A percentile compares a stretch with the other conserved stretches of the same genome.
phyloP scores from a whole-genome alignment of 2,113 vertebrate genomes.

The Recurvirostra avosetta region DNA sequence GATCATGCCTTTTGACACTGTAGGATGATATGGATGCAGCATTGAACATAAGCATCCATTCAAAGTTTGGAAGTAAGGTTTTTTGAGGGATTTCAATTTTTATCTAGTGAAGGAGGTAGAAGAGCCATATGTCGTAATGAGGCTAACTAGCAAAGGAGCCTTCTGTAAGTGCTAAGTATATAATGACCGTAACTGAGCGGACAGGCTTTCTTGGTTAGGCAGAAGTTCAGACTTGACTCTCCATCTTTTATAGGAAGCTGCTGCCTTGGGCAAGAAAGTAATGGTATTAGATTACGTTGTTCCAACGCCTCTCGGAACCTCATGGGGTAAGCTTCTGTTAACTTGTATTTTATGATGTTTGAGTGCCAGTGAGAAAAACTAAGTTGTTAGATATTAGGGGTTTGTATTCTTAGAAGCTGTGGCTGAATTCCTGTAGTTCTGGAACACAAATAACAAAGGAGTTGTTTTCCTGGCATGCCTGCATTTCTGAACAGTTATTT shows the following conservation, averaged over 20 bases:
- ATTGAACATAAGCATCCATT: neutral
- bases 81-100: neutral
- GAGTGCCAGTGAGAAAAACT: neutral
- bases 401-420: neutral
- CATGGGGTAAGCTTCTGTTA: slow-evolving; percentile 83
- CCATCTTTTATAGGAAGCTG: slow-evolving; percentile 82
- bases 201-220: neutral
- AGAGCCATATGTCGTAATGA: neutral
- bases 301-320: slow-evolving; percentile 88
- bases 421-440: neutral
- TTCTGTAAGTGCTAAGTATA: neutral
- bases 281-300: slow-evolving; percentile 94
- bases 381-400: neutral
- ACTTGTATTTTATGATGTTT: neutral
- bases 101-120: neutral
- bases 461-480: neutral
- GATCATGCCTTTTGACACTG: neutral
- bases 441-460: neutral
- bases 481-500: neutral
- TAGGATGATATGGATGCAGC: neutral
- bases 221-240: neutral
- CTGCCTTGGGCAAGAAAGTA: slow-evolving; percentile 87
- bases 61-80: neutral
- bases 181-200: accelerated
- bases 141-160: neutral